Percentiles rank a stretch among this genome's conserved stretches.
Evolutionary conservation across 2,888 invertebrate genomes (phyloP).

Genomic region (Abrostola triplasia): DNA sequence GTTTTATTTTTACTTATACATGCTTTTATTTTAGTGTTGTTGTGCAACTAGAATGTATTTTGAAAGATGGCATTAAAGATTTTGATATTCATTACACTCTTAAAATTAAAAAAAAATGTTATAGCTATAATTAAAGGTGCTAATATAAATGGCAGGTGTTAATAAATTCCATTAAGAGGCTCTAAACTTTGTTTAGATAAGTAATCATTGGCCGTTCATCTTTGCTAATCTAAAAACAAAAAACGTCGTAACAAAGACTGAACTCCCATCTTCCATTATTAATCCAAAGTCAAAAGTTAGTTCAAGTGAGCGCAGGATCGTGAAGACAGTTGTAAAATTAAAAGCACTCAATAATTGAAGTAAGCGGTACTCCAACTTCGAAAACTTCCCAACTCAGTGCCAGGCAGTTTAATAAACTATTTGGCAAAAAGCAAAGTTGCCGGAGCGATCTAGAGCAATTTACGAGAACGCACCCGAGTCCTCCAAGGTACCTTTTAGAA

Average conservation of each 20-base stretch:
- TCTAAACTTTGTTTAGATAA: too few species aligned
- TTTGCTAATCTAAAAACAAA: slow-evolving; percentile 1
- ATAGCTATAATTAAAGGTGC: too few species aligned
- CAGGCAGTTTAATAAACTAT: slow-evolving; percentile 42
- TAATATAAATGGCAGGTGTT: too few species aligned
- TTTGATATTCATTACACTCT: too few species aligned
- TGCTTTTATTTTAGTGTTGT: too few species aligned
- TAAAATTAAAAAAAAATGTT: too few species aligned
- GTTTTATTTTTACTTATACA: too few species aligned
- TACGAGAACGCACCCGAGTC: slow-evolving; percentile 19
- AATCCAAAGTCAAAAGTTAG: slow-evolving; percentile 17
- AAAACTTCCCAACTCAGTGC: slow-evolving; percentile 22
- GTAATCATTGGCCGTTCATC: background rate
- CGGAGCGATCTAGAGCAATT: slow-evolving; percentile 19
- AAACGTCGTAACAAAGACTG: slow-evolving; percentile 1
- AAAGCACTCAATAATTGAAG: slow-evolving; percentile 49
- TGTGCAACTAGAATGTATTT: too few species aligned
- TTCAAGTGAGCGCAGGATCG: slow-evolving; percentile 3
- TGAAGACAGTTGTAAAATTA: slow-evolving; percentile 38
- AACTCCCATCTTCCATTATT: background rate
- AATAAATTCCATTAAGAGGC: too few species aligned
- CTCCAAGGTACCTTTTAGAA: slow-evolving; percentile 31
- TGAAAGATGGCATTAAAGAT: too few species aligned
- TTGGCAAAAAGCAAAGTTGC: slow-evolving; percentile 46
- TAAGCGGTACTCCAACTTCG: slow-evolving; percentile 24